Base-by-base conservation (phyloP, 2,113 vertebrate species). In the Rhynchomys soricoides region DNA sequence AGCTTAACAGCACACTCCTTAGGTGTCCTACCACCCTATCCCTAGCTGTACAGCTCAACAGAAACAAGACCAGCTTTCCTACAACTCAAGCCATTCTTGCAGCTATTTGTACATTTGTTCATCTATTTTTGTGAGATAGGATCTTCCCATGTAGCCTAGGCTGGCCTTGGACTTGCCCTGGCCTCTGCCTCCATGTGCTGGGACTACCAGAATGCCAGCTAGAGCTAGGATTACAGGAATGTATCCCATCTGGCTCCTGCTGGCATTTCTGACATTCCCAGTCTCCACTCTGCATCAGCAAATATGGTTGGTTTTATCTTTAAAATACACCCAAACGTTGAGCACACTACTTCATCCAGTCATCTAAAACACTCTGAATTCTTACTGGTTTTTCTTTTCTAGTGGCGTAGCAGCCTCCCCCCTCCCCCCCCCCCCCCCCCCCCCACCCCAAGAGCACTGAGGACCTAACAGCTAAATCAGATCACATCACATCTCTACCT, bases 351-450 rank as follows among this genome's bases (percentile, higher is more conserved):
- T 26, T 22, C 64, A 52, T 4, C 9, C 1, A 8, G 40, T 37
- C 26, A 52, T 29, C 40, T 89, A 7, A n/a, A 26, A 29, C 5
- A 62, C 59, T 29, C 17, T 15, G 43, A 26, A 7, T 11, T 21
- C 77, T 34, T 29, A 22, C 8, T 4, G 15, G 12, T 48, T 62
- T 55, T 83, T 57, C 52, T 34, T 34, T 43, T 40, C 55, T 40
- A n/a, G 26, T 2, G 40, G 82, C 21, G 13, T 29, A 11, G 12
- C 8, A 7, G 71, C 29, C 24, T 73, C 78, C 26, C 55, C n/a
- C 40, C 26, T 15, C 3, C 34, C 68, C 37, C 12, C 0, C 5
- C 1, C n/a, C 13, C 50, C 1, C 21, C 52, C 22, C 59, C n/a
- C 22, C 10, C 24, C 17, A 2, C 86, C 24, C 34, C 29, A 73